Percentiles rank a stretch among this genome's conserved stretches.
phyloP scores from a whole-genome alignment of 2,797 vertebrate species.

The Sandelia bainsii region DNA sequence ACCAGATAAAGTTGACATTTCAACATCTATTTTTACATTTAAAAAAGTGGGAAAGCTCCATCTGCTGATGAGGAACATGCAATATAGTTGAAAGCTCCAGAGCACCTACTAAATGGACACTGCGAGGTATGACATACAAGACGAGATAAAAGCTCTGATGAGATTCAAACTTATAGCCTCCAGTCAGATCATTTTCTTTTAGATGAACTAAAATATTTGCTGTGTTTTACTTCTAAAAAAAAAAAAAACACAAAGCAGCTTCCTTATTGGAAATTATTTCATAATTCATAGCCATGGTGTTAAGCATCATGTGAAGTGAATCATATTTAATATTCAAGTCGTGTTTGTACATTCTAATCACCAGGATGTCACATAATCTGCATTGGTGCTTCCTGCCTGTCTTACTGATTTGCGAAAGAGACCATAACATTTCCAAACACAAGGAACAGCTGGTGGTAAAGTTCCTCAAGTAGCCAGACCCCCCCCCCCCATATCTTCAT shows the following conservation, averaged over 20 bases:
- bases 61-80: too few relatives aligned
- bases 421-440: background rate
- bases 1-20: too few relatives aligned
- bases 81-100: too few relatives aligned
- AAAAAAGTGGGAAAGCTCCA: too few relatives aligned
- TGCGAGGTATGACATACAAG: too few relatives aligned
- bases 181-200: background rate
- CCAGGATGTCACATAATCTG: background rate
- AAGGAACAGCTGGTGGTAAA: conserved; percentile 15
- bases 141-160: too few relatives aligned
- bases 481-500: background rate
- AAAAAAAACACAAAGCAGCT: too few relatives aligned
- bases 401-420: background rate
- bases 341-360: background rate
- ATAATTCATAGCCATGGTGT: background rate
- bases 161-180: background rate
- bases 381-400: background rate
- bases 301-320: background rate
- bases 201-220: conserved; percentile 2
- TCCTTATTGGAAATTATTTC: background rate
- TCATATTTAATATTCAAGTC: background rate
- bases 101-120: too few relatives aligned
- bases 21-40: too few relatives aligned
- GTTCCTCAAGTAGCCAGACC: background rate
- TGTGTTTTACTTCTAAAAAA: background rate